phyloP scores from a whole-genome alignment of 2,797 vertebrate genomes.

The Paratrypauchen microcephalus region DNA sequence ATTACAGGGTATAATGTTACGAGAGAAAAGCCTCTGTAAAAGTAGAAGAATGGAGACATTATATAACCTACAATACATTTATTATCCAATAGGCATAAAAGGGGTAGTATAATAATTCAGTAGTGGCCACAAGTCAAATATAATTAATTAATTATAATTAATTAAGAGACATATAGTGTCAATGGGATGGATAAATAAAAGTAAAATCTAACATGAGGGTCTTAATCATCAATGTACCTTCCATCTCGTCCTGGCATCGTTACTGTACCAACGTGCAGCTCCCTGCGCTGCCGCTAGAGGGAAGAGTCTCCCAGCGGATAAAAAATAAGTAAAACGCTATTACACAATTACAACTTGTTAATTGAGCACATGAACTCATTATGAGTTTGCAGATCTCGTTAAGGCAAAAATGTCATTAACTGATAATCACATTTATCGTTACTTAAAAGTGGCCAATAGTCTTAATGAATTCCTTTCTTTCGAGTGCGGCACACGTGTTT shows the following conservation, averaged over 20 bases:
- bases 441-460: neutral
- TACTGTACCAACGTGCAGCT: neutral
- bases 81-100: neutral
- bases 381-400: neutral
- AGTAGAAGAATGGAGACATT: neutral
- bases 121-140: neutral
- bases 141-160: too few relatives aligned
- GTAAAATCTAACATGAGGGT: neutral
- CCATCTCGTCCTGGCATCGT: neutral
- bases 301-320: constrained; percentile 2
- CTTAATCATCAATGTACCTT: too few relatives aligned
- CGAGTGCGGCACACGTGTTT: neutral
- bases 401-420: neutral
- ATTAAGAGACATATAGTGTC: neutral
- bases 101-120: too few relatives aligned
- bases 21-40: neutral
- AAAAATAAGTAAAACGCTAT: neutral
- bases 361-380: neutral
- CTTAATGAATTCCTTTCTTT: neutral
- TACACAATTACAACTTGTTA: neutral
- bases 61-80: neutral
- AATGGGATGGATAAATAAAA: neutral
- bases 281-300: constrained; percentile 21
- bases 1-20: neutral
- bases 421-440: neutral